Evolutionary conservation across 2,797 vertebrate genomes (phyloP), one percentile per base, ranked within the genome.

Genomic region (Crenichthys baileyi): DNA sequence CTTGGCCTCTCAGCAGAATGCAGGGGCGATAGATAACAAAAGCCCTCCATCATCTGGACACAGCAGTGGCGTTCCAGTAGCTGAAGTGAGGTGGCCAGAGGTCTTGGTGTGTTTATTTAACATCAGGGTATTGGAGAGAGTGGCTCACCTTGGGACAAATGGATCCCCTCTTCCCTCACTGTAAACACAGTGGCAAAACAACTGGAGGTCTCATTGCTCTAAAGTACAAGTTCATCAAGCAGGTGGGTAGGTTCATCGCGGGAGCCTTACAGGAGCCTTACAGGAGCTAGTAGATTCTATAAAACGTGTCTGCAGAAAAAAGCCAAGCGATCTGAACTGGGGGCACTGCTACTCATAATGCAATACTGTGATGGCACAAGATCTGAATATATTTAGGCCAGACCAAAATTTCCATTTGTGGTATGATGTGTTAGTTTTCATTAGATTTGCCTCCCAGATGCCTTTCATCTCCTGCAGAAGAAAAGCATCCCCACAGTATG

Each of bases 51-150:
- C 94, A 94, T 94, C 87, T 75, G 76, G 93, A 95, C 92, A 94
- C 90, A 79, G 89, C 93, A 80, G 91, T 91, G 90, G 90, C 91
- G 90, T 93, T 92, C 91, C 87, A 88, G 90, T 89, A 88, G 91
- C 90, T 87, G 79, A 86, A 87, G 88, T 88, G 86, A 87, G 90
- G 84, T 81, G 88, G 89, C 87, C 92, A 92, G 90, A 90, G 93
- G 89, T 92, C 93, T 91, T 91, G 90, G 90, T 91, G 93, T 94
- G 92, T 94, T 94, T 94, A 94, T 94, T 94, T 94, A 95, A 94
- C 91, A 90, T 79, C 7, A 72, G 79, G 81, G 88, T 91, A 90
- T 87, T 90, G 85, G 87, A 87, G 89, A 91, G 85, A 78, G 87
- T 85, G 87, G 85, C 88, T 93, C 92, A 92, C 93, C 92, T 92